These are phyloP conservation scores for Linnaemya vulpina DNA, from an alignment of 2,888 invertebrate species.

Conservation along the genomic window DNA sequence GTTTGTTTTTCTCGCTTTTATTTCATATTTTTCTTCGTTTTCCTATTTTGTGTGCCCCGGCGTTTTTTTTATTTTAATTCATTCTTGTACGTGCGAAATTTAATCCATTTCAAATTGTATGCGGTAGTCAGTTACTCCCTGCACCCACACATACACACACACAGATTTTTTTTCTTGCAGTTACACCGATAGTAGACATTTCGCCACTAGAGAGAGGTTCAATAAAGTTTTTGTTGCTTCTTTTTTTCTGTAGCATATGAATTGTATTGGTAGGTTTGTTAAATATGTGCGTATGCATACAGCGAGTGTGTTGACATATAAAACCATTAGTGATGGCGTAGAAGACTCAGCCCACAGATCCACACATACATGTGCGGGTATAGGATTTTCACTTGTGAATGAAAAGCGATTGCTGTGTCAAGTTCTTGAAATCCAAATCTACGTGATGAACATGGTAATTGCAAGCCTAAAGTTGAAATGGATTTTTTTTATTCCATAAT, in stretches of 20 bases:
- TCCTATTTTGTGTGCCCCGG: constrained; percentile 37
- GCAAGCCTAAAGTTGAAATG: constrained; percentile 36
- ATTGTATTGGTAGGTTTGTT: constrained; percentile 15
- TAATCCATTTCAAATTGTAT: constrained; percentile 63
- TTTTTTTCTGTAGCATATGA: background rate
- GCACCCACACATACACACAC: background rate
- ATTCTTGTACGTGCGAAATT: constrained; percentile 59
- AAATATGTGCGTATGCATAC: background rate
- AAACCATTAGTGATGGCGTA: constrained; percentile 45
- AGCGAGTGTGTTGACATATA: constrained; percentile 43
- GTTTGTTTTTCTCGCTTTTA: constrained; percentile 19
- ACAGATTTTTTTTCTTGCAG: background rate
- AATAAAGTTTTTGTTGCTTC: constrained; percentile 37
- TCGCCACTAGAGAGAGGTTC: constrained; percentile 40
- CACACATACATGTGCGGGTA: background rate
- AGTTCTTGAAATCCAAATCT: constrained; percentile 52
- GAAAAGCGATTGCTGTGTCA: constrained; percentile 9
- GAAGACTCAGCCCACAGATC: constrained; percentile 6
- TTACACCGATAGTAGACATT: background rate
- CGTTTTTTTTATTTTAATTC: background rate
- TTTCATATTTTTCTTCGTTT: constrained; percentile 13
- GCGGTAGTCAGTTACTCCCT: background rate
- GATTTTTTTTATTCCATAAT: background rate
- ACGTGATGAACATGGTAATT: constrained; percentile 58
- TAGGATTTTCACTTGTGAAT: background rate